phyloP scores from a whole-genome alignment of 2,797 vertebrate species.

The Xenopus petersii region DNA sequence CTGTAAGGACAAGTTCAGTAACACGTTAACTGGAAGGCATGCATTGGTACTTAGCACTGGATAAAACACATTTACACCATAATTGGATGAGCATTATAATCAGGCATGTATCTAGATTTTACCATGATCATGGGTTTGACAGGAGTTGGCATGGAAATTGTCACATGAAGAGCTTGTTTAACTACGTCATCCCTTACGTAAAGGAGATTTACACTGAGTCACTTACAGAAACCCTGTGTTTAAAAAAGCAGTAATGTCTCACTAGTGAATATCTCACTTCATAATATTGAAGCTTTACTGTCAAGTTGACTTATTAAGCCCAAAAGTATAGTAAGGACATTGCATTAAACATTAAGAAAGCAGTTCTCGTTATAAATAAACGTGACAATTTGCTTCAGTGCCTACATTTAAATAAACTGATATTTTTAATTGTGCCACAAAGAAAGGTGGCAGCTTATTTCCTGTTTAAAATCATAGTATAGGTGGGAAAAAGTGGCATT shows the following conservation, averaged over 20 bases:
- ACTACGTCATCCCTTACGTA: neutral
- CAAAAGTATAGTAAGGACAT: neutral
- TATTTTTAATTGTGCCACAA: too few species aligned
- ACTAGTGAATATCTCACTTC: constrained; percentile 6
- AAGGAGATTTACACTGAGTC: neutral
- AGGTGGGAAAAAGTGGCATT: too few species aligned
- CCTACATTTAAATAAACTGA: neutral
- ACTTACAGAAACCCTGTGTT: neutral
- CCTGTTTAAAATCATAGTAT: too few species aligned
- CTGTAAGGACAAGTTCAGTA: neutral
- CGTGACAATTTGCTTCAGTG: neutral
- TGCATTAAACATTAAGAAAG: neutral
- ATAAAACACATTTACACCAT: neutral
- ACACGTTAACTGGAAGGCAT: neutral
- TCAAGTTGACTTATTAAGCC: neutral
- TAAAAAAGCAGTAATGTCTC: constrained; percentile 1
- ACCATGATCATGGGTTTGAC: neutral
- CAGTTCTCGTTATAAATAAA: neutral
- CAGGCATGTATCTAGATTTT: neutral
- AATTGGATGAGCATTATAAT: neutral
- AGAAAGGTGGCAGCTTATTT: too few species aligned
- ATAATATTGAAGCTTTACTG: neutral
- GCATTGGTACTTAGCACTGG: neutral
- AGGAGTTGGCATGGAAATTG: neutral
- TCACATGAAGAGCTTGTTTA: neutral